These are phyloP conservation scores for Andrena chrysosceles DNA, from an alignment of 2,888 invertebrate species.

Conservation along the genomic window DNA sequence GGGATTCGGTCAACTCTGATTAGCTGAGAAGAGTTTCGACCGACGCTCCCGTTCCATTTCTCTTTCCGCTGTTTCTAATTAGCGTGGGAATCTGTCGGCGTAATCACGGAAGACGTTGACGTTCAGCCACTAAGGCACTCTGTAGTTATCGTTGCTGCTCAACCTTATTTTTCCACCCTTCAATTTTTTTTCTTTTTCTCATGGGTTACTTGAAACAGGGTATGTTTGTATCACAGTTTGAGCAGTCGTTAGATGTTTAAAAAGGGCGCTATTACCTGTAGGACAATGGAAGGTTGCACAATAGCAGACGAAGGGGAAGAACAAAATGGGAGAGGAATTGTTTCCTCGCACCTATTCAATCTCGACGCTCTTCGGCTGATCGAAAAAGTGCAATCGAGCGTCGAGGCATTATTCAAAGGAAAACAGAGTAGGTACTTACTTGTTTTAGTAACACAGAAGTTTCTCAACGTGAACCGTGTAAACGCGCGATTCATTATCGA, in stretches of 20 bases:
- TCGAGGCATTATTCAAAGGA: neutral
- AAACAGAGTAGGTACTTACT: neutral
- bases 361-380: conserved; percentile 18
- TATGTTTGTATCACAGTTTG: neutral
- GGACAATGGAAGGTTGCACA: neutral
- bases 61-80: conserved; percentile 35
- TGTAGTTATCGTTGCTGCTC: no score
- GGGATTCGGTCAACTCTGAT: conserved; percentile 51
- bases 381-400: conserved; percentile 15
- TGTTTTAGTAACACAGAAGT: neutral
- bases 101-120: conserved; percentile 16
- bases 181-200: no score
- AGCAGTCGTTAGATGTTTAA: neutral
- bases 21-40: conserved; percentile 24
- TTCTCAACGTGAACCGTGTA: neutral
- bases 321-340: conserved; percentile 1
- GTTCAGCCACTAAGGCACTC: no score
- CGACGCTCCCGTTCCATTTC: neutral
- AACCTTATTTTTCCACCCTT: no score
- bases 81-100: conserved; percentile 15
- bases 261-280: neutral
- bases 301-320: neutral
- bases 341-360: conserved; percentile 4
- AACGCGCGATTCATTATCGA: no score
- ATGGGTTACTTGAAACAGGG: neutral